Conservation (phyloP, 2,113 vertebrate genomes). For the Trogon melanurus region DNA sequence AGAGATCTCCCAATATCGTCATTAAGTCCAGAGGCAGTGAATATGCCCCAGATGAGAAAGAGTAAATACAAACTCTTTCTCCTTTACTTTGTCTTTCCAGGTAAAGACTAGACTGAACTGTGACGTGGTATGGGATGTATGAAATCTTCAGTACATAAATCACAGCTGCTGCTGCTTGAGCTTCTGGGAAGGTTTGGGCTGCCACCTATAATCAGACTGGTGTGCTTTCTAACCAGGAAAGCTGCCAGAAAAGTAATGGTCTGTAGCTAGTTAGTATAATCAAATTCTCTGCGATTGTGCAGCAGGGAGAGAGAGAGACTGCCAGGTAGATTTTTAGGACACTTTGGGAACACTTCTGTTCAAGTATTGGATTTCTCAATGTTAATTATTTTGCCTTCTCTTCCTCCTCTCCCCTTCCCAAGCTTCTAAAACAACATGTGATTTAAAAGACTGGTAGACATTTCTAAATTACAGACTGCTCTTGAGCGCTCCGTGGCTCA, state of each 20-base stretch:
- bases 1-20: background rate
- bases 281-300: background rate
- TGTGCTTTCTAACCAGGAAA: background rate
- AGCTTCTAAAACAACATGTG: background rate
- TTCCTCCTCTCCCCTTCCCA: background rate
- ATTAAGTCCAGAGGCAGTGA: background rate
- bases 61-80: background rate
- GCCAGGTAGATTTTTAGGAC: background rate
- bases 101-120: background rate
- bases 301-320: background rate
- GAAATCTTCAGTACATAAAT: background rate
- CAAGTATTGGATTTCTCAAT: background rate
- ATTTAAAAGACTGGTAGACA: background rate
- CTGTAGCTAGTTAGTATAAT: background rate
- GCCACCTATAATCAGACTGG: background rate
- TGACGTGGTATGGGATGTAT: background rate
- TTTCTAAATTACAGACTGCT: background rate
- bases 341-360: background rate
- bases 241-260: background rate
- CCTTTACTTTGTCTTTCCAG: background rate
- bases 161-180: background rate
- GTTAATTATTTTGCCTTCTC: slow-evolving; percentile 1
- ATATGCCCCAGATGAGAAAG: background rate
- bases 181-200: background rate
- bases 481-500: background rate